Evolutionary conservation across 2,113 vertebrate species (phyloP), one percentile per base, ranked within the genome.

Genomic region (Proteles cristata): DNA sequence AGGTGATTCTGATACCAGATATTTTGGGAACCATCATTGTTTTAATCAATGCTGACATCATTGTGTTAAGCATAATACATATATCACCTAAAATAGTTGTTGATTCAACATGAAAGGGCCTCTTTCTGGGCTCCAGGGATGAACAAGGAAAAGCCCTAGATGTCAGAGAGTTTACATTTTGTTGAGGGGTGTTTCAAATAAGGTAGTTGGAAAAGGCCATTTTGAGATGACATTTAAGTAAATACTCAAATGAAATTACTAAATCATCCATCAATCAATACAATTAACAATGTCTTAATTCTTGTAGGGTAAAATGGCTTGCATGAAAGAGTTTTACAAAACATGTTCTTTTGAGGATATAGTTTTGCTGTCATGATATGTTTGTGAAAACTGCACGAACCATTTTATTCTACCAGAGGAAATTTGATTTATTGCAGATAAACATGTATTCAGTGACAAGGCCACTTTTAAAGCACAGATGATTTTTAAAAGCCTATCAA

Each of bases 371-470:
- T 88, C 84, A 76, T 96, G 26, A 28, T 69, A 65, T 53, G 7
- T 63, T 91, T 94, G 55, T 80, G 83, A 43, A 97, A 97, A 71
- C 10, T 2, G 2, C 2, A 53, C 35, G 33, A 90, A 73, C 45
- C n/a, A 11, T 82, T 90, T 91, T 31, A 87, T 81, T 88, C 61
- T 11, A 85, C 26, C 35, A 76, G 55, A 93, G 80, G 77, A 80
- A 87, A 97, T 92, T 96, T 96, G 53, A 87, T 97, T 90, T 95
- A 93, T 65, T 96, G 90, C 63, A 97, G 48, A 94, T 95, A 97
- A 89, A 96, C 11, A 11, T 45, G 6, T 68, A 68, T 55, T 93
- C 73, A 31, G 19, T 84, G 65, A 96, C 83, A 97, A 94, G 92
- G 63, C 87, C 63, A 89, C 86, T 96, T 97, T 74, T 81, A 96